Evolutionary conservation across 2,888 invertebrate genomes (phyloP).

Genomic region (Nomada flava): DNA sequence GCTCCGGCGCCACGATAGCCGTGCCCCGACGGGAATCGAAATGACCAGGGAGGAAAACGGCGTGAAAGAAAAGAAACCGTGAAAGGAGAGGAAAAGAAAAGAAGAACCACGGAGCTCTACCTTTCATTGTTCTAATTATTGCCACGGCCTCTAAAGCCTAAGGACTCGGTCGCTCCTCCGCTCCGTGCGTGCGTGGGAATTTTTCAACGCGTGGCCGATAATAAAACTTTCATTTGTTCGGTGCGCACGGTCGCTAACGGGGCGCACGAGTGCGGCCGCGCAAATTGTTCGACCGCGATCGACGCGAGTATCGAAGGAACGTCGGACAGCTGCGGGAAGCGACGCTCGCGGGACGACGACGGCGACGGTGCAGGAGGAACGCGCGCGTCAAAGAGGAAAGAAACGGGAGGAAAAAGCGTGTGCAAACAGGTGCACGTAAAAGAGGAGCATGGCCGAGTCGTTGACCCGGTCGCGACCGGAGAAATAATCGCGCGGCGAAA

Average conservation of each 20-base stretch:
- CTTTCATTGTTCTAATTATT: conserved; percentile 63
- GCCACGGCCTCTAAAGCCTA: conserved; percentile 46
- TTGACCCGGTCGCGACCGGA: conserved; percentile 20
- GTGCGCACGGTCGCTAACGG: not conserved
- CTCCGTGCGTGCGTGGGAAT: conserved; percentile 31
- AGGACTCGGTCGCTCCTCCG: conserved; percentile 30
- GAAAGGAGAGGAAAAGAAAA: not conserved
- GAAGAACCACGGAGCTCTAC: conserved; percentile 43
- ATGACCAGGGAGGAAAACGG: not conserved
- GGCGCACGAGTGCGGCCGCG: not conserved
- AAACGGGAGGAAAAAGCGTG: not conserved
- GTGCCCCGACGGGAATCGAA: conserved; percentile 10
- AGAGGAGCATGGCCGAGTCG: conserved; percentile 8
- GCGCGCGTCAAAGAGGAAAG: conserved; percentile 11
- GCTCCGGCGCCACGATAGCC: conserved; percentile 14
- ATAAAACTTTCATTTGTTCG: conserved; percentile 53
- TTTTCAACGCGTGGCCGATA: conserved; percentile 34
- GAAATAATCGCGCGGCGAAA: conserved; percentile 34
- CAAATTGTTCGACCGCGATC: conserved; percentile 1
- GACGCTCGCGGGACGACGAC: not conserved
- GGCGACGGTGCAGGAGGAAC: not conserved
- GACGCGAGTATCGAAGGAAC: not conserved
- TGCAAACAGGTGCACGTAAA: conserved; percentile 37
- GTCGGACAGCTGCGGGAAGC: not conserved
- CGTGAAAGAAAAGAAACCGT: conserved; percentile 14